These are phyloP conservation scores for Leucophenga maculata DNA, from an alignment of 2,888 invertebrate genomes.

Conservation along the genomic window DNA sequence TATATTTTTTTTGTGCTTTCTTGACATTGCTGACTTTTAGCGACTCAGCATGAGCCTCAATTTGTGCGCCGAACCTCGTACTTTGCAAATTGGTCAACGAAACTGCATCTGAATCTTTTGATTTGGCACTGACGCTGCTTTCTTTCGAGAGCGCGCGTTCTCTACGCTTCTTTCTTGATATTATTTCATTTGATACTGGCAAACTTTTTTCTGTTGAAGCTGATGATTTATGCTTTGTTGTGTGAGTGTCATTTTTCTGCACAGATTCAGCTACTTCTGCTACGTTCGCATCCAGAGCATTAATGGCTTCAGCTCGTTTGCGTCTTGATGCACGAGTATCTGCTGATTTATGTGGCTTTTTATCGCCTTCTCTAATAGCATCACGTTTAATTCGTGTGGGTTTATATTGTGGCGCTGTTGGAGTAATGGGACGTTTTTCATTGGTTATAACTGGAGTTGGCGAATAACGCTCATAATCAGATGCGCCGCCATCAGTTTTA, in stretches of 20 bases:
- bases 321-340: neutral
- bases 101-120: neutral
- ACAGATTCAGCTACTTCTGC: neutral
- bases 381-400: constrained; percentile 34
- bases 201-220: no score
- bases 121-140: neutral
- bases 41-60: neutral
- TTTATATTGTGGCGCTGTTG: constrained; percentile 36
- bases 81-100: neutral
- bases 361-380: neutral
- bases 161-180: no score
- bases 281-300: neutral
- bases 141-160: neutral
- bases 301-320: neutral
- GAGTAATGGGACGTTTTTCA: constrained; percentile 17
- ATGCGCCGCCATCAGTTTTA: neutral
- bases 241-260: no score
- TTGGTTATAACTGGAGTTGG: constrained; percentile 33
- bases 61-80: neutral
- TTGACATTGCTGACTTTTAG: neutral
- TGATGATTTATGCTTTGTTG: no score
- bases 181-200: no score
- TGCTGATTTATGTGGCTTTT: neutral
- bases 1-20: neutral
- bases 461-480: constrained; percentile 40